phyloP scores from a whole-genome alignment of 2,113 vertebrate genomes.

The Marcusenius ussheri region DNA sequence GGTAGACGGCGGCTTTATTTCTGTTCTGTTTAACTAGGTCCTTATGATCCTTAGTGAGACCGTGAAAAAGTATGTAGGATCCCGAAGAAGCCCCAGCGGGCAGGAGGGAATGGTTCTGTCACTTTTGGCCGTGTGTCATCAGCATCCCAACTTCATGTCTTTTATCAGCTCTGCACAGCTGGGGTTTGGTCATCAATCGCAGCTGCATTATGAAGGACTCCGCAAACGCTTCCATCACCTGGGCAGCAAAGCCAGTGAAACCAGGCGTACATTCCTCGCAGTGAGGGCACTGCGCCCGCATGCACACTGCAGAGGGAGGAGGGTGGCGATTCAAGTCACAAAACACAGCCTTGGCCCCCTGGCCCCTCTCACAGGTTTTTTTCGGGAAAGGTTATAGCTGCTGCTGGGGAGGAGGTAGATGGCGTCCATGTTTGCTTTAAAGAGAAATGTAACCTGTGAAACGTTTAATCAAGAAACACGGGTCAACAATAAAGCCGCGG shows the following conservation, averaged over 20 bases:
- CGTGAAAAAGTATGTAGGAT: not conserved
- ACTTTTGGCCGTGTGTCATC: not conserved
- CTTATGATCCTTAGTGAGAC: not conserved
- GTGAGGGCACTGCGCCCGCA: not conserved
- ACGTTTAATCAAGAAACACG: slow-evolving; percentile 60
- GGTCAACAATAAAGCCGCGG: slow-evolving; percentile 47
- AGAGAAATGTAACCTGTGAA: slow-evolving; percentile 30
- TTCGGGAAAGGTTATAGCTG: not conserved
- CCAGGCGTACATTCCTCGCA: not conserved
- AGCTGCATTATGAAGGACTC: not conserved
- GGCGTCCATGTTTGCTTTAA: not conserved
- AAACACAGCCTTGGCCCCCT: not conserved
- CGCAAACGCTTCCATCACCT: too few species aligned
- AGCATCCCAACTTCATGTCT: not conserved
- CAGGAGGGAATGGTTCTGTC: not conserved
- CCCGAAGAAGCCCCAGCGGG: not conserved
- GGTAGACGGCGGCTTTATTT: slow-evolving; percentile 36
- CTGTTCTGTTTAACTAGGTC: slow-evolving; percentile 40
- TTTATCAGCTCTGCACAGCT: not conserved
- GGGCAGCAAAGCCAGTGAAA: not conserved
- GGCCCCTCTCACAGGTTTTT: not conserved
- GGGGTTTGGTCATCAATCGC: not conserved
- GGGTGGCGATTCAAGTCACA: not conserved
- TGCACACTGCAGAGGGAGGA: not conserved
- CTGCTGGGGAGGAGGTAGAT: too few species aligned